Evolutionary conservation across 2,797 vertebrate genomes (phyloP).

Genomic region (Eutrigla gurnardus): DNA sequence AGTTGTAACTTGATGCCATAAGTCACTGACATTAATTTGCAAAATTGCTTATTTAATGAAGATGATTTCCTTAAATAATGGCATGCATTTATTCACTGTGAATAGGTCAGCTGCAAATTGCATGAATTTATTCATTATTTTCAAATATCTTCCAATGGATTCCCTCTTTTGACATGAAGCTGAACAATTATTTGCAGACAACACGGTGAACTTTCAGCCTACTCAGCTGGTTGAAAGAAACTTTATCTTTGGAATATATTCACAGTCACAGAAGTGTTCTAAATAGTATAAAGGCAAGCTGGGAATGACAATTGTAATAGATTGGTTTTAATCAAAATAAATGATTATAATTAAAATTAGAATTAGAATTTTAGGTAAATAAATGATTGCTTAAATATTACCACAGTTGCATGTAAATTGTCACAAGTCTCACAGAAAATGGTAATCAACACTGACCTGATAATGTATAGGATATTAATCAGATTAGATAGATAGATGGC

Average conservation of each 20-base stretch:
- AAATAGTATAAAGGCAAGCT: constrained; percentile 44
- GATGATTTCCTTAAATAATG: constrained; percentile 72
- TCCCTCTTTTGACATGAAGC: constrained; percentile 38
- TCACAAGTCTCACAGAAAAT: not conserved
- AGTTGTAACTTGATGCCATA: constrained; percentile 52
- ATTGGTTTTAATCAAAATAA: not conserved
- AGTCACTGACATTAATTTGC: constrained; percentile 74
- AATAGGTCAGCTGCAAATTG: constrained; percentile 68
- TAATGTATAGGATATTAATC: constrained; percentile 20
- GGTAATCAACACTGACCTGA: not conserved
- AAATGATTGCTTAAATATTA: not conserved
- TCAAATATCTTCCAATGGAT: constrained; percentile 53
- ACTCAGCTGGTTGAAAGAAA: constrained; percentile 56
- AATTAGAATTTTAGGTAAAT: too few relatives aligned
- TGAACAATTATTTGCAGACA: constrained; percentile 46
- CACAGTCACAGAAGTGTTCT: constrained; percentile 38
- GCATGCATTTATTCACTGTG: constrained; percentile 69
- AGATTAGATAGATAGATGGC: constrained; percentile 10
- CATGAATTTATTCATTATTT: constrained; percentile 69
- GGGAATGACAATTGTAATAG: not conserved
- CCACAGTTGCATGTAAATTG: not conserved
- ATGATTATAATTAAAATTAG: too few relatives aligned
- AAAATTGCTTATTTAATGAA: constrained; percentile 76
- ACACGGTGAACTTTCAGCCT: constrained; percentile 42
- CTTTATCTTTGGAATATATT: constrained; percentile 36